Evolutionary conservation across 2,113 vertebrate genomes (phyloP), one percentile per base, ranked within the genome.

Genomic region (Dissostichus mawsoni): DNA sequence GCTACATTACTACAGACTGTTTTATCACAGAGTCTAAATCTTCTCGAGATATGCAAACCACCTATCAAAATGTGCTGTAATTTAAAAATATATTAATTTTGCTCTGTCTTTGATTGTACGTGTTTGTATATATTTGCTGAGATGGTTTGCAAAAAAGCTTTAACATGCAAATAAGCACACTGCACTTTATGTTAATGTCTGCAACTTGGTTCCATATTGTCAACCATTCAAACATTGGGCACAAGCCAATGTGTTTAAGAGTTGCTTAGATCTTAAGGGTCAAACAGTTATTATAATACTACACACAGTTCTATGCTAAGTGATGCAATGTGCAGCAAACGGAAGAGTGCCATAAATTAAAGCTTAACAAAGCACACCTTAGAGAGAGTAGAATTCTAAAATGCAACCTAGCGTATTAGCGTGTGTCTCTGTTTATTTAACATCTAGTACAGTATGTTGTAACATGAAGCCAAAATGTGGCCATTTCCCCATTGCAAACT

Each of bases 1-100:
- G 47, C 59, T 74, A 65, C 59, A 64, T 51, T 57, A 73, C 51
- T 17, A 73, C 74, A 57, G 13, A 59, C 76, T 75, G 51, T 72
- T 81, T 85, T 56, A 87, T 84, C 77, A 67, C 20, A 17, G 20
- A 66, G 64, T 82, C 51, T 20, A 58, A 77, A 82, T 65, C 13
- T 72, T 45, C 50, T 14, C 18, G 44, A 69, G 68, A 64, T 25
- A 48, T 63, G 44, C 64, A 70, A 69, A 78, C 47, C 50, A 76
- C 56, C 23, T 63, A 50, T 74, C 63, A 36, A 75, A 74, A 74
- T 69, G 51, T 29, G 47, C 55, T 58, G 25, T 58, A 56, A 53
- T 69, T 58, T n/a, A 3, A 41, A 74, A 51, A n/a, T 51, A 45
- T 25, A 80, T 65, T 13, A 29, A 77, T 36, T 69, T 5, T 10